Conservation (phyloP, 2,888 invertebrate species). For the Drosophila mulleri region DNA sequence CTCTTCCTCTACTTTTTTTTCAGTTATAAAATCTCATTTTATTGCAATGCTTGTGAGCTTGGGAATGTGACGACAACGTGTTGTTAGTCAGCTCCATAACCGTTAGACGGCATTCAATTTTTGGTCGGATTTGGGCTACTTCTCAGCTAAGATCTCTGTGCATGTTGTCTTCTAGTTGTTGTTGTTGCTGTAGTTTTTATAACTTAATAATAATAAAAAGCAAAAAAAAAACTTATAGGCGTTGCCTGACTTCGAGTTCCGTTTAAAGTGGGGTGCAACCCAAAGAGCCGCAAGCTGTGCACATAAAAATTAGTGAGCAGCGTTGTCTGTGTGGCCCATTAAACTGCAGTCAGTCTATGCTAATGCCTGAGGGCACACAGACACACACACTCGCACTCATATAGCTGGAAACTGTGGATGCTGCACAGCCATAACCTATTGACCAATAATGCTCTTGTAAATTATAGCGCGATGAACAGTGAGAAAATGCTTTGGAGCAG, state of each 20-base stretch:
- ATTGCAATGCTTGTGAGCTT: constrained; percentile 67
- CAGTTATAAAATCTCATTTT: constrained; percentile 73
- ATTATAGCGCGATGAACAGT: constrained; percentile 45
- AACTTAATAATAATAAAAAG: constrained; percentile 65
- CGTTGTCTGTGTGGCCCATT: constrained; percentile 60
- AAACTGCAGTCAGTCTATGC: constrained; percentile 64
- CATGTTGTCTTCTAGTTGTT: constrained; percentile 15
- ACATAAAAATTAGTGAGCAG: constrained; percentile 68
- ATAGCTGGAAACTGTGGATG: constrained; percentile 1
- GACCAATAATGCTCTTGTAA: constrained; percentile 52
- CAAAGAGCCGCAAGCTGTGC: constrained; percentile 52
- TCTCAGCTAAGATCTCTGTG: constrained; percentile 33
- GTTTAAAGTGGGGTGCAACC: constrained; percentile 69
- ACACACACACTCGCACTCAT: constrained; percentile 11
- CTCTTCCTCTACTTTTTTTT: constrained; percentile 6
- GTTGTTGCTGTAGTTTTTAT: constrained; percentile 56
- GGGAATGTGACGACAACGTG: constrained; percentile 57
- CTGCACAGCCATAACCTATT: constrained; percentile 53
- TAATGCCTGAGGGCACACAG: constrained; percentile 45
- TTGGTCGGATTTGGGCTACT: constrained; percentile 39
- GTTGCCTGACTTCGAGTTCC: constrained; percentile 62
- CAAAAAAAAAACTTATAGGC: constrained; percentile 44
- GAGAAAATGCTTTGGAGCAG: constrained; percentile 13
- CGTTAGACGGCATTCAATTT: constrained; percentile 65
- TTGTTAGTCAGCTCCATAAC: constrained; percentile 44